Percentiles rank a stretch among this genome's conserved stretches.
phyloP scores from a whole-genome alignment of 2,888 invertebrate species.

The Danaus chrysippus region DNA sequence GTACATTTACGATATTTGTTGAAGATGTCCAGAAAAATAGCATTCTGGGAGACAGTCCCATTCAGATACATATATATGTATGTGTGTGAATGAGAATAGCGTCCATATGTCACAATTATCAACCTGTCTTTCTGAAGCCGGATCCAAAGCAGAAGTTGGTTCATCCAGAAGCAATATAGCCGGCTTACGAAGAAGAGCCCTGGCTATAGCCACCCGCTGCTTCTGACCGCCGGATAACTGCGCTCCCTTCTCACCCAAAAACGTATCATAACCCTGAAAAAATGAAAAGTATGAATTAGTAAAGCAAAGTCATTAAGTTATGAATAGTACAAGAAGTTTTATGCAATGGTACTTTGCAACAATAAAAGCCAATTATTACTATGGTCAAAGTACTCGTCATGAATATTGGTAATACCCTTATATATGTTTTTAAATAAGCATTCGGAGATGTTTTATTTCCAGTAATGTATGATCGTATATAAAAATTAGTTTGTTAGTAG shows the following conservation, averaged over 20 bases:
- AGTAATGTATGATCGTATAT: too few relatives aligned
- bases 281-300: constrained; percentile 5
- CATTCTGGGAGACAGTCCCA: too few relatives aligned
- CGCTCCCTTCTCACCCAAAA: constrained; percentile 87
- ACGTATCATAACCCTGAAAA: constrained; percentile 83
- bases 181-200: constrained; percentile 86
- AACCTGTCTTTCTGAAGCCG: constrained; percentile 86
- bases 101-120: too few relatives aligned
- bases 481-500: too few relatives aligned
- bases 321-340: not conserved
- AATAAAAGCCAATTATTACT: too few relatives aligned
- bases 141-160: constrained; percentile 91
- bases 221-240: constrained; percentile 91
- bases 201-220: constrained; percentile 89
- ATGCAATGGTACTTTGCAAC: too few relatives aligned
- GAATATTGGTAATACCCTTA: too few relatives aligned
- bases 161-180: constrained; percentile 87
- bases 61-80: not conserved
- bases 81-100: not conserved
- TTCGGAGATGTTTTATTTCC: too few relatives aligned
- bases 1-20: too few relatives aligned
- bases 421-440: too few relatives aligned
- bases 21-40: too few relatives aligned
- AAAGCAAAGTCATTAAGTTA: not conserved
- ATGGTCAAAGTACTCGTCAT: too few relatives aligned